These are phyloP conservation scores for Tetragnatha versicolor DNA, from an alignment of 1,140 invertebrate genomes.

Conservation along the genomic window DNA sequence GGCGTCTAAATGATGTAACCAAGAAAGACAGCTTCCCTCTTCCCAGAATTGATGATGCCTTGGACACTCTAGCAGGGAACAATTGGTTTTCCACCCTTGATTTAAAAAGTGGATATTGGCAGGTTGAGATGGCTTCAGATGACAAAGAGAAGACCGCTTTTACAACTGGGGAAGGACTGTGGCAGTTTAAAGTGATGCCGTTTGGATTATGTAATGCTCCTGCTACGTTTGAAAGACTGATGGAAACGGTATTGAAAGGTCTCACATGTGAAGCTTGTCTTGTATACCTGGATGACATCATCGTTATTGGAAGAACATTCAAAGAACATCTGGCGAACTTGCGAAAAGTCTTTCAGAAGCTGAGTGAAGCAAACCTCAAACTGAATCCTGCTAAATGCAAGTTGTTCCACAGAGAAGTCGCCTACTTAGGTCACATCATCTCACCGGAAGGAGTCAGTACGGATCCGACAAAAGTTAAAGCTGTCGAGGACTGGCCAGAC, in stretches of 20 bases:
- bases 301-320: too few relatives aligned
- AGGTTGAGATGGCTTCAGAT: background rate
- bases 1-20: constrained; percentile 65
- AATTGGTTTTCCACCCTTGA: constrained; percentile 53
- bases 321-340: too few relatives aligned
- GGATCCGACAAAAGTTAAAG: background rate
- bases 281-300: constrained; percentile 46
- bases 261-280: constrained; percentile 57
- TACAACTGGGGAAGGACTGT: constrained; percentile 58
- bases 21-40: constrained; percentile 62
- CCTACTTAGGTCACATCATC: constrained; percentile 30
- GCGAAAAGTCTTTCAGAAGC: constrained; percentile 58
- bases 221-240: constrained; percentile 64
- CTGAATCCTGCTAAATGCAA: constrained; percentile 45
- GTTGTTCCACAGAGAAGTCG: too few relatives aligned
- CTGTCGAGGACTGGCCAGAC: background rate
- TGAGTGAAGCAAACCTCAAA: constrained; percentile 27
- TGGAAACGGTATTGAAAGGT: constrained; percentile 61
- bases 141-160: constrained; percentile 50
- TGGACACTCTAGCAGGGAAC: constrained; percentile 15
- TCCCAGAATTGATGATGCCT: too few relatives aligned
- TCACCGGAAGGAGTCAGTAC: too few relatives aligned
- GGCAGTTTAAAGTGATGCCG: too few relatives aligned
- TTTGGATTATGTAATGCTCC: too few relatives aligned
- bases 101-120: too few relatives aligned